phyloP scores from a whole-genome alignment of 2,888 invertebrate species.

The Microctonus brassicae region DNA sequence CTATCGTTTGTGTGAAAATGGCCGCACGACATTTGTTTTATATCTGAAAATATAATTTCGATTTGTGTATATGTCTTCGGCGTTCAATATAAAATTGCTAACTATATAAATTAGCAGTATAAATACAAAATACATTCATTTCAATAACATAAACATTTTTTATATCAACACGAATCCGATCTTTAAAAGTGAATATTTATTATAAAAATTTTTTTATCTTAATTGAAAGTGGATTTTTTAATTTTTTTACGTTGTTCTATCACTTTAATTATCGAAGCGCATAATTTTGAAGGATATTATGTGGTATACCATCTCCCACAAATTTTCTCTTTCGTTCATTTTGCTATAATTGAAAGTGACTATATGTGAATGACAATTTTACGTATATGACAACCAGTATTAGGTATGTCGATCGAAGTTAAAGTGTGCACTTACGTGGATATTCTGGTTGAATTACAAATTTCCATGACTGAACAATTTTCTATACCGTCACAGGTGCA shows the following conservation, averaged over 20 bases:
- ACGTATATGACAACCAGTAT: slow-evolving; percentile 29
- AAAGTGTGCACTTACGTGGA: slow-evolving; percentile 50
- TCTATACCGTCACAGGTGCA: slow-evolving; percentile 37
- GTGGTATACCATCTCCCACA: too few species aligned
- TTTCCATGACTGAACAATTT: slow-evolving; percentile 44
- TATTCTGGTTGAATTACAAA: slow-evolving; percentile 49
- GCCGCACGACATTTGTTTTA: slow-evolving; percentile 25
- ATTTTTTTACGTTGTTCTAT: too few species aligned
- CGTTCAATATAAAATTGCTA: neutral
- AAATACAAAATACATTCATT: neutral
- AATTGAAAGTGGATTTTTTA: too few species aligned
- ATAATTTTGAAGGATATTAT: too few species aligned
- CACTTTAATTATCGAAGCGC: too few species aligned
- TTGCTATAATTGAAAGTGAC: neutral
- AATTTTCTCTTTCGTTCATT: neutral
- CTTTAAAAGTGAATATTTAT: neutral
- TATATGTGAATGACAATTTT: slow-evolving; percentile 6
- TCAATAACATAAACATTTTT: neutral
- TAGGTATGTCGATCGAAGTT: slow-evolving; percentile 49
- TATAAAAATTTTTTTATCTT: too few species aligned
- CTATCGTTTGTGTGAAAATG: slow-evolving; percentile 30
- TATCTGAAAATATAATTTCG: slow-evolving; percentile 29
- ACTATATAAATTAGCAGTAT: neutral
- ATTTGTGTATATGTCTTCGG: neutral
- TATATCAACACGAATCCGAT: neutral